A percentile compares a stretch with the other conserved stretches of the same genome.
phyloP scores from a whole-genome alignment of 2,888 invertebrate genomes.

The Lepidonotus clava region DNA sequence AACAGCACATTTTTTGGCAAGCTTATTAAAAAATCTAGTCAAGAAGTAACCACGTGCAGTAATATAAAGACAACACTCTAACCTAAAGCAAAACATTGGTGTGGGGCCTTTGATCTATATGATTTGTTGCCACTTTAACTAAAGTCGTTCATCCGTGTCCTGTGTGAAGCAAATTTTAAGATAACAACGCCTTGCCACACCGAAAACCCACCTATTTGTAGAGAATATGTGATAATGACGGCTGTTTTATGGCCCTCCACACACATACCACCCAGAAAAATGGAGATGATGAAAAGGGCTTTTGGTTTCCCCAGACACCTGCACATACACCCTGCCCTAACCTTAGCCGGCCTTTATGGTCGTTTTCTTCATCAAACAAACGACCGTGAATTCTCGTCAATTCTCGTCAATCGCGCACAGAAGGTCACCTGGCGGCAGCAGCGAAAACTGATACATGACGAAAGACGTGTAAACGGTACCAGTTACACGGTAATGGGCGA shows the following conservation, averaged over 20 bases:
- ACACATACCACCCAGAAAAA: neutral
- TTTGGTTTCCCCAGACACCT: no score
- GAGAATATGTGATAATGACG: neutral
- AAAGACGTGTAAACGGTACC: neutral
- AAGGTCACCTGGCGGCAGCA: neutral
- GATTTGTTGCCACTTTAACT: neutral
- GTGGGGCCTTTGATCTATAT: neutral
- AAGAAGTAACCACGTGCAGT: neutral
- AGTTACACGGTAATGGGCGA: conserved; percentile 23
- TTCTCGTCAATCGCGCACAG: no score
- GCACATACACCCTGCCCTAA: no score
- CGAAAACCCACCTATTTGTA: neutral
- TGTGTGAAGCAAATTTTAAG: neutral
- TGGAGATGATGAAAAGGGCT: no score
- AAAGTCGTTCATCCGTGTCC: neutral
- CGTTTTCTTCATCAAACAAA: neutral
- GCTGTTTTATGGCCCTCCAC: neutral
- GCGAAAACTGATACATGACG: neutral
- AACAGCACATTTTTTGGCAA: neutral
- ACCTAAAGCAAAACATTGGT: neutral
- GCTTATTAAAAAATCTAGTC: neutral
- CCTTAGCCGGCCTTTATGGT: no score
- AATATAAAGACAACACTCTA: neutral
- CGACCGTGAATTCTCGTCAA: neutral
- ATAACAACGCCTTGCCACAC: neutral